A percentile compares a stretch with the other conserved stretches of the same genome.
These are phyloP conservation scores for Mus musculus DNA, from an alignment of 2,113 vertebrate genomes.

Conservation along the genomic window DNA sequence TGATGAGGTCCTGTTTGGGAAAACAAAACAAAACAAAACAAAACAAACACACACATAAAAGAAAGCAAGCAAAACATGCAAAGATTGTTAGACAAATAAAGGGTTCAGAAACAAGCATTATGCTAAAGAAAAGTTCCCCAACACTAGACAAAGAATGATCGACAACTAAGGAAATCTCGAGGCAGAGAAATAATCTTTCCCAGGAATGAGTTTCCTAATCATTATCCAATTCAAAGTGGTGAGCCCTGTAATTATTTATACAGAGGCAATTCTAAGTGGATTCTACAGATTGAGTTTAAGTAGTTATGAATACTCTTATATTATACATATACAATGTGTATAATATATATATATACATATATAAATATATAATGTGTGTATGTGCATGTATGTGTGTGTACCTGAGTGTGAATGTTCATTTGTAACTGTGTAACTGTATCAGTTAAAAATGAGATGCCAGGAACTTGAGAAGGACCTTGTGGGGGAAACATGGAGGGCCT, in stretches of 20 bases:
- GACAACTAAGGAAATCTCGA: not conserved
- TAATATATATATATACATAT: too few relatives aligned
- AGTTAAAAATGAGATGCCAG: not conserved
- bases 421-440: not conserved
- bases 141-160: not conserved
- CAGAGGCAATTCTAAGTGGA: not conserved
- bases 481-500: not conserved
- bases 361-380: not conserved
- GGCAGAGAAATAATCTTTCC: not conserved
- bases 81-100: not conserved
- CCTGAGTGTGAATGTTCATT: not conserved
- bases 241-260: not conserved
- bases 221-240: not conserved
- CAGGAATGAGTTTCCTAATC: not conserved
- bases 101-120: not conserved
- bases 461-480: not conserved
- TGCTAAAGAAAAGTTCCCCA: not conserved
- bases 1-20: not conserved
- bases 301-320: not conserved
- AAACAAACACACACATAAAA: too few relatives aligned
- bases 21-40: not conserved
- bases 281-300: not conserved
- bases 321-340: too few relatives aligned
- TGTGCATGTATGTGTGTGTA: not conserved
- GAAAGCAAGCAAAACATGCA: too few relatives aligned